Conservation (phyloP, 1,140 invertebrate genomes). For the Drosophila tropicalis region DNA sequence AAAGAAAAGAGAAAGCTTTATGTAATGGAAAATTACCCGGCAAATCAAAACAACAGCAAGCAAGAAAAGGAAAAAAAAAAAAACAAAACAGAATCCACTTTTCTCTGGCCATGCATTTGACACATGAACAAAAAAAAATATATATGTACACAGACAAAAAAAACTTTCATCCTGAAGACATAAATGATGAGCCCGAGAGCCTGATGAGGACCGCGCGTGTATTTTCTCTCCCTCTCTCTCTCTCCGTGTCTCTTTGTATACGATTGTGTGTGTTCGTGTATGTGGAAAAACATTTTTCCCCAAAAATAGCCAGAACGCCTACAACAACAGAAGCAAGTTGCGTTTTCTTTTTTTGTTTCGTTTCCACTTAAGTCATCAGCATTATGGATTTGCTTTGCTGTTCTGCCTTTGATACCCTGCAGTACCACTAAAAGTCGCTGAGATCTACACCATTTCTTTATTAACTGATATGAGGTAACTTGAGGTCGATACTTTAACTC, state of each 20-base stretch:
- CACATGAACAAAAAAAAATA: constrained; percentile 57
- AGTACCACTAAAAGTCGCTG: neutral
- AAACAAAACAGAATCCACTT: constrained; percentile 30
- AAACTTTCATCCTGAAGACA: constrained; percentile 52
- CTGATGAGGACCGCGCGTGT: constrained; percentile 11
- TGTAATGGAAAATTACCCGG: constrained; percentile 68
- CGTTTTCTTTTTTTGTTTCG: constrained; percentile 31
- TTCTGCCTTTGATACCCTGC: neutral
- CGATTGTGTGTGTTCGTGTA: neutral
- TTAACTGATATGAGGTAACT: neutral
- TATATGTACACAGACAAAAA: constrained; percentile 36
- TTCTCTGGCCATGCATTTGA: constrained; percentile 68
- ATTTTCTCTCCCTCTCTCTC: neutral
- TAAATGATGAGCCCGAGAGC: constrained; percentile 8
- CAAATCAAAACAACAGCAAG: constrained; percentile 37
- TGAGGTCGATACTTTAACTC: neutral
- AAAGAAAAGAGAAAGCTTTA: constrained; percentile 33
- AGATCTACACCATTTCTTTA: too few species aligned
- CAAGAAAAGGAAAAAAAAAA: constrained; percentile 27
- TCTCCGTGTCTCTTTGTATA: neutral
- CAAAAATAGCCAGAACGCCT: constrained; percentile 51
- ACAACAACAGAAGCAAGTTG: constrained; percentile 15
- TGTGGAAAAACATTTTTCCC: constrained; percentile 16
- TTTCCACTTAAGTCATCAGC: constrained; percentile 66
- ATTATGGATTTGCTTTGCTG: constrained; percentile 46